These are phyloP conservation scores for Dryoscopus gambensis DNA, from an alignment of 2,113 vertebrate genomes.

Conservation along the genomic window DNA sequence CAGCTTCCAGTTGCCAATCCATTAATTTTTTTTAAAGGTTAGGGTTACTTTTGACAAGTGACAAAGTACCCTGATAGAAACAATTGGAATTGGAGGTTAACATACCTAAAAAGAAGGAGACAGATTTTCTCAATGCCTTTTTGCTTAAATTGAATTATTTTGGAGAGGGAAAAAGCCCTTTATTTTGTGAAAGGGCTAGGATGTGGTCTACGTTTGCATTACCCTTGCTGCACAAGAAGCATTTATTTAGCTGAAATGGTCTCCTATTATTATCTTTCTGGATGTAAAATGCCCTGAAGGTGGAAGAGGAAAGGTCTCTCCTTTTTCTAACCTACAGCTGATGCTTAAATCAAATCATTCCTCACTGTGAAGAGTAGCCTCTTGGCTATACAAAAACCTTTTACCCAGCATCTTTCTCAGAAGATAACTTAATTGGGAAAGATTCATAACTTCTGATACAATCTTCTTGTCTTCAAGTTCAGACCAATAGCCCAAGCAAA, in stretches of 20 bases:
- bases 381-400: slow-evolving; percentile 52
- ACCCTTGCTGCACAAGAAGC: neutral
- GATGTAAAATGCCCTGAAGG: neutral
- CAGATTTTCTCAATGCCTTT: neutral
- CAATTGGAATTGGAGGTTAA: neutral
- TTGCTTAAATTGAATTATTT: neutral
- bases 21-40: slow-evolving; percentile 42
- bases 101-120: neutral
- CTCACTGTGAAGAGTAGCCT: slow-evolving; percentile 43
- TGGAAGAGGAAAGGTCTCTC: slow-evolving; percentile 33
- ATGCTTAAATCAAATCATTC: slow-evolving; percentile 59
- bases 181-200: neutral
- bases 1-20: slow-evolving; percentile 40
- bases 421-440: slow-evolving; percentile 67
- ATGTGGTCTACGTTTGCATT: neutral
- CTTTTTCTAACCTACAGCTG: slow-evolving; percentile 26
- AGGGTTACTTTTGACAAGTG: slow-evolving; percentile 15
- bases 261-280: slow-evolving; percentile 51
- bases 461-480: slow-evolving; percentile 52
- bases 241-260: slow-evolving; percentile 50
- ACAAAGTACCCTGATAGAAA: neutral
- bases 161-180: neutral
- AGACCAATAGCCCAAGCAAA: slow-evolving; percentile 47
- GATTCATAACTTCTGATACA: slow-evolving; percentile 61
- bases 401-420: slow-evolving; percentile 7